phyloP scores from a whole-genome alignment of 2,888 invertebrate genomes.

The Campoplex nolae region DNA sequence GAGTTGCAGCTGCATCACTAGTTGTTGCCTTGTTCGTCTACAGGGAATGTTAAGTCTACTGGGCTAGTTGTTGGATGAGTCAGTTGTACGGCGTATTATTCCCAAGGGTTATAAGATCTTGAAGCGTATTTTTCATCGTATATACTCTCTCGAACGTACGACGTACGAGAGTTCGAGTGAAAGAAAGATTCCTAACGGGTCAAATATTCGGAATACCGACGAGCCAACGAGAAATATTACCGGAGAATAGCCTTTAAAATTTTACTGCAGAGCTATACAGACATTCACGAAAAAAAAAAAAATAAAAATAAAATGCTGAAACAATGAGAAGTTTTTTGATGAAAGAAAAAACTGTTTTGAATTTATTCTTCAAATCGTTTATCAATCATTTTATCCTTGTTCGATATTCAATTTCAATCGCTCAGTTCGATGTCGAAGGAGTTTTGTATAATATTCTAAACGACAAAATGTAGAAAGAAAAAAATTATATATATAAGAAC shows the following conservation, averaged over 20 bases:
- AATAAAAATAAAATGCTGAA: neutral
- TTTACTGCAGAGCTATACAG: neutral
- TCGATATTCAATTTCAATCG: neutral
- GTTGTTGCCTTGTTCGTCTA: neutral
- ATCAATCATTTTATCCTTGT: neutral
- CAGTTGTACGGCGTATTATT: conserved; percentile 45
- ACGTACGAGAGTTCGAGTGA: conserved; percentile 23
- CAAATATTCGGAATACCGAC: conserved; percentile 24
- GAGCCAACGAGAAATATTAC: conserved; percentile 16
- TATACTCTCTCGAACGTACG: conserved; percentile 11
- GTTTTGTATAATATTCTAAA: neutral
- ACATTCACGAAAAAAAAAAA: too few species aligned
- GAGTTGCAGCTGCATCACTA: neutral
- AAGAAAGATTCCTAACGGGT: conserved; percentile 52
- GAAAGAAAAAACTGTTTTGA: neutral
- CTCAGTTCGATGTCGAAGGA: neutral
- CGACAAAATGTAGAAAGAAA: neutral
- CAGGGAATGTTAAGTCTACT: conserved; percentile 31
- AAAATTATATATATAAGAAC: neutral
- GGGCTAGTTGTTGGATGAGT: conserved; percentile 34
- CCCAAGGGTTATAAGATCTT: conserved; percentile 27
- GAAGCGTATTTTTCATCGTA: conserved; percentile 22
- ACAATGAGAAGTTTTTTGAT: neutral
- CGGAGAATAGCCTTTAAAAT: conserved; percentile 4
- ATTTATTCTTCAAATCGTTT: neutral